These are phyloP conservation scores for Tupaia chinensis DNA, from an alignment of 2,113 vertebrate species.

Conservation along the genomic window DNA sequence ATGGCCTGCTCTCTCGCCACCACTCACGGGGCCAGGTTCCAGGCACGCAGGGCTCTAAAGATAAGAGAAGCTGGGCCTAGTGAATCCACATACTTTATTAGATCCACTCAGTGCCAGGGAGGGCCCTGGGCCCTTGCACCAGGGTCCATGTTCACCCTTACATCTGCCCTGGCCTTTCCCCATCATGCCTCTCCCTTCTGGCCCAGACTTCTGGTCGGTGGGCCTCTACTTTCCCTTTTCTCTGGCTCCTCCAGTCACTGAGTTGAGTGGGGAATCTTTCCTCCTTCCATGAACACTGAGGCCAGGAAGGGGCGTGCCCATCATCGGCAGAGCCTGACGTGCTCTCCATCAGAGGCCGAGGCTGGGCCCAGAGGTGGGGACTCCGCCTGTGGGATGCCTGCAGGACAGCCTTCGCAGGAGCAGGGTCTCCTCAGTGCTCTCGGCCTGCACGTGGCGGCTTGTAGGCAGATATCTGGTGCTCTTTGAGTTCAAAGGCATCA, in stretches of 20 bases:
- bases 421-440: slow-evolving; percentile 65
- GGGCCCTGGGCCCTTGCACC: neutral
- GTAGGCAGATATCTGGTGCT: slow-evolving; percentile 92
- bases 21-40: neutral
- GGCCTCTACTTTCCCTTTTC: neutral
- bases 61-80: neutral
- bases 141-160: neutral
- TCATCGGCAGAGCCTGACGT: neutral
- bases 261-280: neutral
- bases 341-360: neutral
- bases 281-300: neutral
- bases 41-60: neutral
- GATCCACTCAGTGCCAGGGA: neutral
- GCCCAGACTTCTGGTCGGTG: neutral
- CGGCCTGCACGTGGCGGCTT: slow-evolving; percentile 85
- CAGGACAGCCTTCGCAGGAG: neutral
- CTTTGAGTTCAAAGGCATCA: slow-evolving; percentile 94
- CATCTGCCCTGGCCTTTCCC: neutral
- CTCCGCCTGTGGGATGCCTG: neutral
- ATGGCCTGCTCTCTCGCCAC: neutral
- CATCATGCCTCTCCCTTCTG: neutral
- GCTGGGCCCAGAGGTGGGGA: neutral
- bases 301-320: neutral
- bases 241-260: neutral
- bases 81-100: slow-evolving; percentile 70